Percentiles rank a stretch among this genome's conserved stretches.
Conservation (phyloP, 1,140 invertebrate genomes). For the Drosophila truncata region DNA sequence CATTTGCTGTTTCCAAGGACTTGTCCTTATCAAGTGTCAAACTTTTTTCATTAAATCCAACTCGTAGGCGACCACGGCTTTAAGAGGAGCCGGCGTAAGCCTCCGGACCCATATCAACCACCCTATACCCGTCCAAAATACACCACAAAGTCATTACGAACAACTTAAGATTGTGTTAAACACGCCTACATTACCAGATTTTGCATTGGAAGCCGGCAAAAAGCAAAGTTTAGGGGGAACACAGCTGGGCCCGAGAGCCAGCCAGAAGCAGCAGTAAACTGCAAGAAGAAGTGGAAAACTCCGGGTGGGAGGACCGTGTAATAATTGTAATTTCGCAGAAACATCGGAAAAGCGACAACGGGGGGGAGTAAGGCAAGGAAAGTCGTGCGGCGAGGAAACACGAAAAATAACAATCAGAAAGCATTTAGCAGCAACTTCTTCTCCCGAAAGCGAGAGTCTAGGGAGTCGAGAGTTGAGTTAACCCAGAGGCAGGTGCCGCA, state of each 20-base stretch:
- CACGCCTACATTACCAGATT: constrained; percentile 78
- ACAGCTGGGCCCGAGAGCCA: constrained; percentile 22
- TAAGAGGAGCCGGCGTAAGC: constrained; percentile 25
- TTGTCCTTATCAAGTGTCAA: constrained; percentile 30
- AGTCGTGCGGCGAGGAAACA: constrained; percentile 49
- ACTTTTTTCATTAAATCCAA: constrained; percentile 75
- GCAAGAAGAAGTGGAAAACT: constrained; percentile 58
- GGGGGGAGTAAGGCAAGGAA: background rate
- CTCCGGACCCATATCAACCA: constrained; percentile 8
- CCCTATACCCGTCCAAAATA: background rate
- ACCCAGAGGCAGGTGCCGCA: constrained; percentile 63
- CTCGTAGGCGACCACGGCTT: constrained; percentile 29
- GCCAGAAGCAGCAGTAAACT: constrained; percentile 37
- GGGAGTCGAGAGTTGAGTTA: constrained; percentile 18
- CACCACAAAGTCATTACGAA: constrained; percentile 77
- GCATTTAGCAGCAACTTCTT: constrained; percentile 81
- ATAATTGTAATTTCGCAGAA: constrained; percentile 82
- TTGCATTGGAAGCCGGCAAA: constrained; percentile 63
- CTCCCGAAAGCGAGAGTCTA: constrained; percentile 46
- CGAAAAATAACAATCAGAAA: constrained; percentile 85
- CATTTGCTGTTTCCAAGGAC: constrained; percentile 7
- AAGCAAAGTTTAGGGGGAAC: constrained; percentile 55
- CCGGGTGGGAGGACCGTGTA: constrained; percentile 56
- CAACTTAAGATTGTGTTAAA: constrained; percentile 82
- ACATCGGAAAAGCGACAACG: constrained; percentile 43